Evolutionary conservation across 2,888 invertebrate species (phyloP), one percentile per base, ranked within the genome.

Genomic region (Lepidochrysops patricia): DNA sequence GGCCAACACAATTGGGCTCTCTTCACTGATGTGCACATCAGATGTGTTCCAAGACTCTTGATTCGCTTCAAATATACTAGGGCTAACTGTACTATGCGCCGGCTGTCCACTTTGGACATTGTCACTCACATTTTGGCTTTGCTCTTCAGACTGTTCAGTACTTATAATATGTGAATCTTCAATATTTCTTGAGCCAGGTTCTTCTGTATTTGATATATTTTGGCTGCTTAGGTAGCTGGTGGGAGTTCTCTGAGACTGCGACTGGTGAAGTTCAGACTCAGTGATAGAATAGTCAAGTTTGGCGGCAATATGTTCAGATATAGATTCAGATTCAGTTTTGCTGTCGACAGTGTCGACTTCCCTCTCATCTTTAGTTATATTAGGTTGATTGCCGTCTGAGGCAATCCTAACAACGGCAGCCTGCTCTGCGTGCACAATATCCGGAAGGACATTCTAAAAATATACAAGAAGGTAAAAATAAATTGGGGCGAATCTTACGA

Each of bases 401-500:
- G 69, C 76, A 68, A 72, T 72, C 71, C 70, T 84, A 73, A 76
- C 64, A 68, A 79, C 72, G 72, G 76, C 72, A 75, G 83, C 82
- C 79, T 83, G 86, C 81, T 88, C 86, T 73, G 83, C 84, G 84
- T 89, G 82, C 72, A 88, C 88, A 77, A 89, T 87, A 83, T 89
- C 88, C 88, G 88, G 88, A 82, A 89, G 88, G 80, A 83, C 75
- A 70, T 81, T 86, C 88, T 89, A 89, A 87, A 89, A 89, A 88
- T 87, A 88, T 83, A 84, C 77, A 80, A 82, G 79, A 79, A 80
- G 67, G 66, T 63, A 71, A 66, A 70, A 69, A 68, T 70, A 70
- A 69, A 70, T 67, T 64, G 37, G 64, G 60, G 49, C 57, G 57
- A 56, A 65, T 61, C 60, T 48, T 58, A 50, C 12, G 29, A 54